These are phyloP conservation scores for Aptenodytes patagonicus DNA, from an alignment of 2,113 vertebrate genomes.

Conservation along the genomic window DNA sequence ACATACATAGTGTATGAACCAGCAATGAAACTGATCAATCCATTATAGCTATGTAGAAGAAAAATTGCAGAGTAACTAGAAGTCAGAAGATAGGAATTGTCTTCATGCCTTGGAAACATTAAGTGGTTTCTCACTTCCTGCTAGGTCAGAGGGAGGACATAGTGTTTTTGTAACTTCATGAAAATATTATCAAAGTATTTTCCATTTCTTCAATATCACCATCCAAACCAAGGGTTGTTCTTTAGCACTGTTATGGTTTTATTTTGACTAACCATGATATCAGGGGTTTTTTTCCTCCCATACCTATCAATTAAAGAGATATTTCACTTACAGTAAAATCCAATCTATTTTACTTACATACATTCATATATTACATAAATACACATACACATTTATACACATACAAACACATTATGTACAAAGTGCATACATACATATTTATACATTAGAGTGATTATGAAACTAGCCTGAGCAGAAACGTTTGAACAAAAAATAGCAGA, in stretches of 20 bases:
- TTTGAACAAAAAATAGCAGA: neutral
- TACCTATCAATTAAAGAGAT: neutral
- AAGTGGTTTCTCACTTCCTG: neutral
- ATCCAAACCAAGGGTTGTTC: neutral
- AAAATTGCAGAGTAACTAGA: neutral
- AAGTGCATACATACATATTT: neutral
- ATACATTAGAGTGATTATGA: neutral
- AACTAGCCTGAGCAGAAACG: neutral
- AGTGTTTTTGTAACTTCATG: neutral
- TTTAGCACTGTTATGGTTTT: neutral
- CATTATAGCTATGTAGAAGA: neutral
- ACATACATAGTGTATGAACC: neutral
- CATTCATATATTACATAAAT: neutral
- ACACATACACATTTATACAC: neutral
- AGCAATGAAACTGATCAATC: neutral
- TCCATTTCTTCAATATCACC: neutral
- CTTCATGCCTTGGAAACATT: neutral
- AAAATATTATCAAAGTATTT: neutral
- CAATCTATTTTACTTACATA: neutral
- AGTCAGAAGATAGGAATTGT: neutral
- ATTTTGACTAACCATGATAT: neutral
- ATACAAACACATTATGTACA: neutral
- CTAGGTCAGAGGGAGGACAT: neutral
- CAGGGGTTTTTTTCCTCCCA: rapidly evolving
- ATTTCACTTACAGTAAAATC: neutral